Base-by-base conservation (phyloP, 2,888 invertebrate species). In the Synergus itoensis region DNA sequence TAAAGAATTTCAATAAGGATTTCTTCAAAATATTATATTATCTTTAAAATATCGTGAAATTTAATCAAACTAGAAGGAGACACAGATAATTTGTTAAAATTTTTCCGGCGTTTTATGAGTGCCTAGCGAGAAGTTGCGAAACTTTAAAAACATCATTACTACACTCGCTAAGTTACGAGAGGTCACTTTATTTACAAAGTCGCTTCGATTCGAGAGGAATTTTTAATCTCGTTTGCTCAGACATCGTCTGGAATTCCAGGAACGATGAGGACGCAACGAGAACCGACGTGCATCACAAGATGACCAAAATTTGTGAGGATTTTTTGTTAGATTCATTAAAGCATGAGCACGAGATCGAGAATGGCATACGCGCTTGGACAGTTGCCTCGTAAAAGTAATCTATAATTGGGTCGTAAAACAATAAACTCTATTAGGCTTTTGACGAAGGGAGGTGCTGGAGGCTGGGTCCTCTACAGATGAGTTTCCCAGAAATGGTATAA, bases 321-420 rank as follows among this genome's bases (percentile, higher is more conserved):
- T 76, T 80, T 79, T 77, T 48, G 77, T 73, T 82, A 83, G 82
- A 86, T 85, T 84, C 84, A 80, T 87, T 80, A 81, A 86, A 88
- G 28, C 28, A 28, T 28, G 28, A 86, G 83, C 82, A 83, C 81
- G 78, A 82, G 81, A 80, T 63, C 77, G 69, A 79, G 77, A 63
- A 81, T 80, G 78, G 83, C 78, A 78, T 76, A 80, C 77, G 78
- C 79, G 81, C 79, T 79, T 57, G 64, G 76, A 80, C 57, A 78
- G 77, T 85, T 83, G 83, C 86, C 87, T 89, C 90, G 88, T 90
- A 90, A 91, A 90, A 87, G 88, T 90, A 90, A 91, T 91, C 89
- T 88, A 86, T 90, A 91, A 91, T 90, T 90, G 89, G 89, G 86
- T 88, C 87, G 88, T 91, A 90, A 91, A 91, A 90, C 88, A 89